Base-by-base conservation (phyloP, 2,797 vertebrate genomes). In the Halcyon smyrnensis region DNA sequence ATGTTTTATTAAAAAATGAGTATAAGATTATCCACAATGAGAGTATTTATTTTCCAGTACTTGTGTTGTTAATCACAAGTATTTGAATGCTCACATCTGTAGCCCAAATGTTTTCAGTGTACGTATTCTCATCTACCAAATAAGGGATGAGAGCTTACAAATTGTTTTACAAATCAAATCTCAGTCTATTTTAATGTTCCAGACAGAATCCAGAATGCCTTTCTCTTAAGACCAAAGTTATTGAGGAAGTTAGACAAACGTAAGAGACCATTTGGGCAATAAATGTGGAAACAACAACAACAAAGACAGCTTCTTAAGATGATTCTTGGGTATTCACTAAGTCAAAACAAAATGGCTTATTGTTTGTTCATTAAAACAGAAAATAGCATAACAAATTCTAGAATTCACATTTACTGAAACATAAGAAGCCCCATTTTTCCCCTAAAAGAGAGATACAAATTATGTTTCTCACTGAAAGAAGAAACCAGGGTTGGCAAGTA, bases 71-170 rank as follows among this genome's bases (percentile, higher is more conserved):
- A 82, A 62, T 67, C 17, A 41, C 3, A 21, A 53, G 7, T 36
- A 10, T 56, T 59, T 2, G 2, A 64, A 53, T 69, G 41, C 16
- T 77, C 24, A 37, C 10, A 28, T 59, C 25, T 60, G 4, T 34
- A 89, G n/a, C 17, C 45, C 23, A 23, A 25, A 32, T 73, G 6
- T 65, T 86, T 74, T 51, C 45, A 27, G 20, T 37, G 28, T 3
- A 3, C 28, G 10, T 41, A 5, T 71, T 85, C 0, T 0, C 8
- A 39, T 51, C 50, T 69, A 48, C 41, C 43, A 59, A 64, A 59
- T 50, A 87, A 68, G 9, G 9, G 7, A 60, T 30, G 25, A 34
- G 25, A 69, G 13, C 2, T 86, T 30, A 41, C 10, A 65, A 62
- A 65, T 34, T 62, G 14, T 64, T 83, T 77, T 57, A 56, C 15